Conservation (phyloP, 2,113 vertebrate species). For the Taurulus bubalis region DNA sequence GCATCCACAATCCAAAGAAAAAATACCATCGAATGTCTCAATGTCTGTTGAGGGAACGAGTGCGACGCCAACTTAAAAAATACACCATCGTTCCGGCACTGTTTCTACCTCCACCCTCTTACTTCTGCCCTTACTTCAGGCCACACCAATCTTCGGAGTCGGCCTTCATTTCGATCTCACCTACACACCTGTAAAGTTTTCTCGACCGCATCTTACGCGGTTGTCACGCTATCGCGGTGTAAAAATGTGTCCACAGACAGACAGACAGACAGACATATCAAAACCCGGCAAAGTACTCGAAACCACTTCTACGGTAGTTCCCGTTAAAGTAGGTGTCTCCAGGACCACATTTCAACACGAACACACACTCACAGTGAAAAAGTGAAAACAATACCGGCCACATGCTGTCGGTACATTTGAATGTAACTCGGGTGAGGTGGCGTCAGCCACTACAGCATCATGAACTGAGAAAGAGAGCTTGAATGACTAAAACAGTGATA, state of each 20-base stretch:
- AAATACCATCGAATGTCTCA: no score
- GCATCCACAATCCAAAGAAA: no score
- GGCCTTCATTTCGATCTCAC: background rate
- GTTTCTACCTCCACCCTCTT: no score
- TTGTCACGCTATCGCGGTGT: background rate
- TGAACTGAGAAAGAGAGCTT: background rate
- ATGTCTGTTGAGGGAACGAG: no score
- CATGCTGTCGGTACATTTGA: background rate
- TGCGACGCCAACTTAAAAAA: no score
- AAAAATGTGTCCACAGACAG: background rate
- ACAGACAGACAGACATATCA: background rate
- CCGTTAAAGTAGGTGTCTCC: background rate
- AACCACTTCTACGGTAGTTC: background rate
- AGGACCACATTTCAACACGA: background rate
- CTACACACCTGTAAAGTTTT: background rate
- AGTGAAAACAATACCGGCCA: background rate
- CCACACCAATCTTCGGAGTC: background rate
- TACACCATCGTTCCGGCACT: no score
- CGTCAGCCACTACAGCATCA: background rate
- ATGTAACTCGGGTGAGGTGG: background rate
- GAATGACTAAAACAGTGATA: constrained; percentile 15
- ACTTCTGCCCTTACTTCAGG: no score
- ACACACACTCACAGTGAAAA: background rate
- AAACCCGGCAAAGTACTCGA: background rate
- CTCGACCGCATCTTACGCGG: background rate